Evolutionary conservation across 2,888 invertebrate genomes (phyloP), one percentile per base, ranked within the genome.

Genomic region (Onchidella celtica): DNA sequence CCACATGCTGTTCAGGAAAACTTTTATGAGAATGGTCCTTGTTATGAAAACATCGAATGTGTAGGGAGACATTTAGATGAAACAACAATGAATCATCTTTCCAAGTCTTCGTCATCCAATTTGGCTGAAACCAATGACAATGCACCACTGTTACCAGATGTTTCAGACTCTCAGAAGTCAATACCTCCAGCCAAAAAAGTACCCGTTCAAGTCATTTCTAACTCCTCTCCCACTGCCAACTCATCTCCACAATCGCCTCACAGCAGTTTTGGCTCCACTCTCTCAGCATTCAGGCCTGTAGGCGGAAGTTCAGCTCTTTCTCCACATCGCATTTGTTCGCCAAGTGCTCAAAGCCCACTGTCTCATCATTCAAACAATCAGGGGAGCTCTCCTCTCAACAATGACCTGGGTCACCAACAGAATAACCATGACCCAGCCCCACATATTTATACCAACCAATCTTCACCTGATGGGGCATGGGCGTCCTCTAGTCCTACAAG

Each of bases 271-370:
- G 83, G 83, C 21, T 85, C 84, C 4, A 70, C 84, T 3, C 47
- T 61, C n/a, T 85, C 85, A 38, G 85, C 85, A n/a, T 85, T 85
- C 55, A 73, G 82, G 24, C 85, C 85, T 21, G 85, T 85, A 29
- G 75, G 70, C 40, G 24, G 74, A 38, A 57, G 79, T n/a, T 66
- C 65, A 24, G 59, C 61, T 32, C 55, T 75, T 6, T 57, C 79
- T 55, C 40, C 73, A 32, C 63, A 55, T n/a, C 36, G 29, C 47
- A 73, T 55, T 47, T 63, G 40, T 47, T 69, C 27, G 59, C 73
- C 61, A 79, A n/a, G 72, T 57, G 61, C 32, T 57, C 61, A 61
- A 36, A 69, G 57, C 59, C 76, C 24, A 36, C 72, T 17, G 32
- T 27, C 14, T 3, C 57, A n/a, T 27, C 57, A 55, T 34, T 55